Evolutionary conservation across 2,797 vertebrate species (phyloP).

Genomic region (Oryzias sinensis): DNA sequence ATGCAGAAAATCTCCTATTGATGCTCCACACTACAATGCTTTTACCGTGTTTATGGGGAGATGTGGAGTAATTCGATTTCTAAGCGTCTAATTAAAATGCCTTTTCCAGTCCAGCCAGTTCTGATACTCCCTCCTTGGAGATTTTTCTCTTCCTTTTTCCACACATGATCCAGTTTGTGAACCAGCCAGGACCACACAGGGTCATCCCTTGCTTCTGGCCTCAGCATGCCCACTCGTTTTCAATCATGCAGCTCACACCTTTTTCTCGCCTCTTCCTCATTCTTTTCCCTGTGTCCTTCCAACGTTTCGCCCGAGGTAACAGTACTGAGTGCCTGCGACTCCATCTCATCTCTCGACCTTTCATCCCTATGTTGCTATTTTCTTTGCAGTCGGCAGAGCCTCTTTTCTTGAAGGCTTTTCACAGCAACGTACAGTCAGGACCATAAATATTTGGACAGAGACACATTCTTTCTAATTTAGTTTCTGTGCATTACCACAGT

Average conservation of each 20-base stretch:
- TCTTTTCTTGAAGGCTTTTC: slow-evolving; percentile 8
- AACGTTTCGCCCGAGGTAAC: slow-evolving; percentile 34
- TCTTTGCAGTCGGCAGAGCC: slow-evolving; percentile 11
- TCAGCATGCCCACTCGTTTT: slow-evolving; percentile 11
- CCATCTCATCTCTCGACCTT: slow-evolving; percentile 43
- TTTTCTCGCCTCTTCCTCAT: slow-evolving; percentile 31
- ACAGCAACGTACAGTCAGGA: background rate
- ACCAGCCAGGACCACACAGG: slow-evolving; percentile 29
- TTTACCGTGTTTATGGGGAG: slow-evolving; percentile 23
- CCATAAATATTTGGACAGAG: too few species aligned
- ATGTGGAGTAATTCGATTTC: slow-evolving; percentile 34
- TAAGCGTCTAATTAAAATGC: slow-evolving; percentile 8
- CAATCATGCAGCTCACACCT: slow-evolving; percentile 25
- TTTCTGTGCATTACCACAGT: too few species aligned
- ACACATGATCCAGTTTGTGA: slow-evolving; percentile 26
- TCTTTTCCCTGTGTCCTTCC: slow-evolving; percentile 9
- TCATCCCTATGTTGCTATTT: slow-evolving; percentile 31
- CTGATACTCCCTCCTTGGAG: slow-evolving; percentile 2
- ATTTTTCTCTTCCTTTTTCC: slow-evolving; percentile 5
- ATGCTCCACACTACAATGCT: slow-evolving; percentile 5
- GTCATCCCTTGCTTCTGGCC: slow-evolving; percentile 38
- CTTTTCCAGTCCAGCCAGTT: slow-evolving; percentile 4
- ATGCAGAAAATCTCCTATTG: slow-evolving; percentile 23
- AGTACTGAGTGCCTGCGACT: slow-evolving; percentile 19
- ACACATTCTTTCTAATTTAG: too few species aligned